Evolutionary conservation across 1,140 invertebrate species (phyloP).

Genomic region (Palaemon carinicauda): DNA sequence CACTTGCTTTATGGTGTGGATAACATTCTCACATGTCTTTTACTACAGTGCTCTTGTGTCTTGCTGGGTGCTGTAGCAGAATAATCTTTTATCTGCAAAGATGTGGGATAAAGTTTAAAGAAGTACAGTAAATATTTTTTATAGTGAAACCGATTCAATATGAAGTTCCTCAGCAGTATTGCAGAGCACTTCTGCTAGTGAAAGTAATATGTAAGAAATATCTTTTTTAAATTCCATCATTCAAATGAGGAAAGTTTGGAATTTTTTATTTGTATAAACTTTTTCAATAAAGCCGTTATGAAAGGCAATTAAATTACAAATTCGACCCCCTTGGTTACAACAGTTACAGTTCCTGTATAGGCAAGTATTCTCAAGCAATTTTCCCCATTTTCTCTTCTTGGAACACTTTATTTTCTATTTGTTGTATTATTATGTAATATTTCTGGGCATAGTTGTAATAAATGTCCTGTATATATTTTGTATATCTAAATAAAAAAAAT

Average conservation of each 20-base stretch:
- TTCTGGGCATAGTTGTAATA: slow-evolving; percentile 41
- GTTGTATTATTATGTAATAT: slow-evolving; percentile 25
- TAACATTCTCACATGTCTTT: not conserved
- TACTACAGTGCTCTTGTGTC: slow-evolving; percentile 40
- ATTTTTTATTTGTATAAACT: too few species aligned
- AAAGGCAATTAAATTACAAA: not conserved
- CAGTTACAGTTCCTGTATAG: too few species aligned
- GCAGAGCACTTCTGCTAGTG: too few species aligned
- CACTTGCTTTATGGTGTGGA: not conserved
- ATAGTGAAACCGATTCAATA: not conserved
- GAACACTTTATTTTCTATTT: slow-evolving; percentile 5
- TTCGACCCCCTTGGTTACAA: too few species aligned
- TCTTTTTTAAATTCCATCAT: too few species aligned
- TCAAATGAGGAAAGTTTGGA: too few species aligned
- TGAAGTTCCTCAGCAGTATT: not conserved
- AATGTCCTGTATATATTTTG: slow-evolving; percentile 48
- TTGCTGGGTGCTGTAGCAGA: slow-evolving; percentile 42
- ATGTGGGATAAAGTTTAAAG: not conserved
- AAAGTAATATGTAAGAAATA: too few species aligned
- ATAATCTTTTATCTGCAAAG: slow-evolving; percentile 21
- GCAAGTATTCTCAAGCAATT: too few species aligned
- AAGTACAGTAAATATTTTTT: slow-evolving; percentile 2
- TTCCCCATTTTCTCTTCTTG: too few species aligned
- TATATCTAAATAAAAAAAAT: slow-evolving; percentile 39
- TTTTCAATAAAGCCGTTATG: not conserved